Conservation (phyloP, 2,888 invertebrate genomes). For the Drosophila aldrichi region DNA sequence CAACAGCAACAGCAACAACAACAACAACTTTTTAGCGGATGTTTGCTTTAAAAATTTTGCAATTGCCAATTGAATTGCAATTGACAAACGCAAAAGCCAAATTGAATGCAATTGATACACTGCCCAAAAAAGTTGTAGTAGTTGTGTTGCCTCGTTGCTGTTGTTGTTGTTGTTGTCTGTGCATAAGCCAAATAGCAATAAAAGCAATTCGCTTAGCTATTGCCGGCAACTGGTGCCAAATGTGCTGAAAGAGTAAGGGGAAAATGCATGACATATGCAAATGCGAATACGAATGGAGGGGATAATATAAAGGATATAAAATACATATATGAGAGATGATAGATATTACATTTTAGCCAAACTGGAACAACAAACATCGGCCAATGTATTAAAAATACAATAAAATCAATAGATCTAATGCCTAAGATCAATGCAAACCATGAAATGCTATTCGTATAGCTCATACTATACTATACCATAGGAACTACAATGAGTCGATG, state of each 20-base stretch:
- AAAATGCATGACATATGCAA: background rate
- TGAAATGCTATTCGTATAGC: background rate
- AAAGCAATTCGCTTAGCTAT: background rate
- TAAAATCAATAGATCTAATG: background rate
- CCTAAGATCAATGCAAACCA: background rate
- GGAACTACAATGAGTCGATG: too few relatives aligned
- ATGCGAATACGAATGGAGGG: background rate
- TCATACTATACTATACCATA: too few relatives aligned
- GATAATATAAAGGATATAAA: background rate
- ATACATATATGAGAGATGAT: background rate
- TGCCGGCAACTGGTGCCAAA: conserved; percentile 21
- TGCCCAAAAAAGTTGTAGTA: conserved; percentile 24
- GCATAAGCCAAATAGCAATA: conserved; percentile 24
- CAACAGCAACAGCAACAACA: background rate
- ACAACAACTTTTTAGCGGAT: conserved; percentile 36
- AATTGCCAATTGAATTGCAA: conserved; percentile 74
- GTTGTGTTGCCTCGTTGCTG: background rate
- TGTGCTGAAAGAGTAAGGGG: conserved; percentile 6
- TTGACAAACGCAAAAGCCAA: conserved; percentile 72
- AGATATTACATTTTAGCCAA: background rate
- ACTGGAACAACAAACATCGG: too few relatives aligned
- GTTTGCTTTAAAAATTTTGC: conserved; percentile 73
- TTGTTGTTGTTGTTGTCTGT: background rate
- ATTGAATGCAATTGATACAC: conserved; percentile 74
- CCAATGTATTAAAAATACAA: too few relatives aligned